Conservation (phyloP, 30 jellyfish, hydroid and myxozoan genomes). For the Turritopsis rubra region DNA sequence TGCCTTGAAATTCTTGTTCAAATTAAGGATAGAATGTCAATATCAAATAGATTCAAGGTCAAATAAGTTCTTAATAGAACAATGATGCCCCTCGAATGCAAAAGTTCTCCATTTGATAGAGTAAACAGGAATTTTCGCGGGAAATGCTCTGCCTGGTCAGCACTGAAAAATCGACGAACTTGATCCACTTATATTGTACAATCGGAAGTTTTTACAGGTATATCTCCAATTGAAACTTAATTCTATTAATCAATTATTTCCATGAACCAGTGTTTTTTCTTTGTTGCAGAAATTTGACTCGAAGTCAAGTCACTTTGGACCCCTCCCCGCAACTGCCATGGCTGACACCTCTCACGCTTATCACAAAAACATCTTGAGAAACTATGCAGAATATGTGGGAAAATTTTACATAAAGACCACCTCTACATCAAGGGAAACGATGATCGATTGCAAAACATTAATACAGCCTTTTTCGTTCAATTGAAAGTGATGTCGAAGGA, state of each 20-base stretch:
- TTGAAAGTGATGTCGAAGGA: not conserved
- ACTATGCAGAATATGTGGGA: not conserved
- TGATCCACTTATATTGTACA: not conserved
- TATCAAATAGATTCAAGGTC: too few species aligned
- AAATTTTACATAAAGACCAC: not conserved
- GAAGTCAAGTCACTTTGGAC: not conserved
- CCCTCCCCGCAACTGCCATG: not conserved
- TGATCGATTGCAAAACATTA: not conserved
- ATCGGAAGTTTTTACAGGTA: not conserved
- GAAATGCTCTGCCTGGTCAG: too few species aligned
- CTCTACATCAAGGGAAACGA: not conserved
- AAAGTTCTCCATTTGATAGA: too few species aligned
- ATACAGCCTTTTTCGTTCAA: not conserved
- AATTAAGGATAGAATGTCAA: not conserved
- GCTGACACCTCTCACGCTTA: not conserved
- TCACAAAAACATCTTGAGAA: not conserved
- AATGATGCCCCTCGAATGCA: too few species aligned
- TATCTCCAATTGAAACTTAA: not conserved
- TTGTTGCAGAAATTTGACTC: too few species aligned
- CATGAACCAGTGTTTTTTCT: not conserved
- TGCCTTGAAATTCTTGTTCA: not conserved
- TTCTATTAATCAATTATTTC: not conserved
- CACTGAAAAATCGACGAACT: too few species aligned
- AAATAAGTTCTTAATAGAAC: too few species aligned
- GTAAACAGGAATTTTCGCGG: too few species aligned